Base-by-base conservation (phyloP, 2,888 invertebrate species). In the Tipula confusa region DNA sequence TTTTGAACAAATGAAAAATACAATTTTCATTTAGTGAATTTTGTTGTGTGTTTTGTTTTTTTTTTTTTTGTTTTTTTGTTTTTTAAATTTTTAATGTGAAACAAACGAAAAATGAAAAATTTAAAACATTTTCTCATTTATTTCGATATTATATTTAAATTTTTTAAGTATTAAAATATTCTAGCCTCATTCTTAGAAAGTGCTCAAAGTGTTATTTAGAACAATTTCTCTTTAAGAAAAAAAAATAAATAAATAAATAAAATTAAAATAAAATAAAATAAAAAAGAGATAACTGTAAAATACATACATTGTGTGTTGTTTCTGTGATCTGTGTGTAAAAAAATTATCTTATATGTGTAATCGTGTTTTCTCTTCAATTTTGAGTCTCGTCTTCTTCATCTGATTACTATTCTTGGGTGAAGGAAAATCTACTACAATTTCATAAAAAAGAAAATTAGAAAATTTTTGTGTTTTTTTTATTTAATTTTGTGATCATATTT, bases 161-260 rank as follows among this genome's bases (percentile, higher is more conserved):
- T 29, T n/a, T 5, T 80, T 29, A 80, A 80, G 33, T 82, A 6
- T 36, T 48, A 29, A 83, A 48, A 29, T 83, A 84, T 85, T 85
- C 85, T 85, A 85, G 84, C 85, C 85, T 85, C 84, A 85, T 85
- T 85, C 85, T 85, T 84, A 85, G 84, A 85, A 85, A 85, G 85
- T 84, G 84, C 83, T 83, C 81, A 84, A 83, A 84, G 84, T 84
- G 84, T 84, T 84, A 85, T 84, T 84, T 85, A 84, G 85, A 85
- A 85, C 85, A 85, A 85, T 85, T 85, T 85, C 85, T 85, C 85
- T 84, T 64, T 84, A 84, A 36, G 83, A 36, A 84, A 83, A 84
- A 83, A 83, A n/a, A n/a, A n/a, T n/a, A n/a, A n/a, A n/a, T n/a
- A n/a, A n/a, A n/a, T n/a, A n/a, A n/a, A n/a, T 29, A 82, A 24